These are phyloP conservation scores for Melieria crassipennis DNA, from an alignment of 2,888 invertebrate genomes.

Conservation along the genomic window DNA sequence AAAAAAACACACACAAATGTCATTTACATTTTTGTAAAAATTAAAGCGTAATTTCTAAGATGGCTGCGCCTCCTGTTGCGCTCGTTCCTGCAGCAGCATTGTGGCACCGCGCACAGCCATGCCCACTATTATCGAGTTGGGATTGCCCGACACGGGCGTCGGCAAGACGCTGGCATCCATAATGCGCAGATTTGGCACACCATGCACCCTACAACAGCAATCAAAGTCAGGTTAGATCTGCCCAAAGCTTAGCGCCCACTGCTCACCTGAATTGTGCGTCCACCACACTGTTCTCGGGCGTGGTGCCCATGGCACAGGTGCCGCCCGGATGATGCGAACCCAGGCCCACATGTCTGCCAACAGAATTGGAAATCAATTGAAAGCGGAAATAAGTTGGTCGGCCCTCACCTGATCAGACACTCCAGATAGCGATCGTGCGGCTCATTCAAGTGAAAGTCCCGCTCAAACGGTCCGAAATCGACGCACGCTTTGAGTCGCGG, in stretches of 20 bases:
- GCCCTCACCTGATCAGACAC: slow-evolving; percentile 67
- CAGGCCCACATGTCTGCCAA: slow-evolving; percentile 69
- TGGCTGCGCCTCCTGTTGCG: slow-evolving; percentile 19
- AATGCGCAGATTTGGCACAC: slow-evolving; percentile 74
- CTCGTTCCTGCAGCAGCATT: slow-evolving; percentile 68
- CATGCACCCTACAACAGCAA: slow-evolving; percentile 69
- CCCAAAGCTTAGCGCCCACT: background rate
- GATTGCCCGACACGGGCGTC: slow-evolving; percentile 78
- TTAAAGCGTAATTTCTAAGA: slow-evolving; percentile 6
- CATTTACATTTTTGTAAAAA: background rate
- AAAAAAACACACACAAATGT: background rate
- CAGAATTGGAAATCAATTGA: background rate
- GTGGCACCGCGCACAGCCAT: slow-evolving; percentile 75
- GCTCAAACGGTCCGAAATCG: slow-evolving; percentile 67
- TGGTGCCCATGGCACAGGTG: slow-evolving; percentile 76
- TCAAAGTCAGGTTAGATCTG: background rate
- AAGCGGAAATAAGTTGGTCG: too few relatives aligned
- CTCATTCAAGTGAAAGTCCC: slow-evolving; percentile 57
- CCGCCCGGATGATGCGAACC: slow-evolving; percentile 85
- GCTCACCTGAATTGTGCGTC: slow-evolving; percentile 73
- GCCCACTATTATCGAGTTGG: slow-evolving; percentile 75
- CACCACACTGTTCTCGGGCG: slow-evolving; percentile 70
- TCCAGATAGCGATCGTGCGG: slow-evolving; percentile 71
- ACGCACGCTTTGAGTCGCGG: slow-evolving; percentile 72
- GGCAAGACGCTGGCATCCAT: slow-evolving; percentile 87